These are phyloP conservation scores for Sebastes goodei DNA, from an alignment of 2,797 vertebrate genomes.

Conservation along the genomic window DNA sequence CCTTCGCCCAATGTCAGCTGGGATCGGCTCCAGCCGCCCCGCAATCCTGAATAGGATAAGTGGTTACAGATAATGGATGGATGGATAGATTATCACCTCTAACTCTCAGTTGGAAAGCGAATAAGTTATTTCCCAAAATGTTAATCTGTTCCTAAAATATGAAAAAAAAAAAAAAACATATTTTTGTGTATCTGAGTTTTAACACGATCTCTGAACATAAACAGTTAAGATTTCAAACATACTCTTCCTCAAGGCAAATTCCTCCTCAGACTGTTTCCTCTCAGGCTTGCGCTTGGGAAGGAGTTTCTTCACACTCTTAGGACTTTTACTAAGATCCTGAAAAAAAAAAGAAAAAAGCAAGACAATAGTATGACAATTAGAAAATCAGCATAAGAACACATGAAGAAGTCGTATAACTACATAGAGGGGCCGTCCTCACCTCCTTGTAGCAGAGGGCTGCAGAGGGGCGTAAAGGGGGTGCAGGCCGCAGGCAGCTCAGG, in stretches of 20 bases:
- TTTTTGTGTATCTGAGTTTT: neutral
- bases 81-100: neutral
- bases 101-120: neutral
- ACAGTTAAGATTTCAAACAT: constrained; percentile 54
- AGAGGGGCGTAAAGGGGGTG: constrained; percentile 93
- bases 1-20: too few relatives aligned
- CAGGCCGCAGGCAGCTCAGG: constrained; percentile 95
- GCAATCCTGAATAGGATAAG: too few relatives aligned
- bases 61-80: too few relatives aligned
- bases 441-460: constrained; percentile 98
- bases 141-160: neutral
- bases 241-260: constrained; percentile 97
- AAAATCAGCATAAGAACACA: neutral
- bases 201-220: neutral
- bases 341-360: neutral
- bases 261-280: constrained; percentile 96
- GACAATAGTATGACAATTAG: neutral
- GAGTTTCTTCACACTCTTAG: constrained; percentile 98
- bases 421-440: constrained; percentile 75
- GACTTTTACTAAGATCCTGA: constrained; percentile 98
- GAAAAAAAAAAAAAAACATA: neutral
- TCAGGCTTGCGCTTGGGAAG: constrained; percentile 97
- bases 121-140: neutral
- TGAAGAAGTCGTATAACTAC: neutral
- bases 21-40: too few relatives aligned